phyloP scores from a whole-genome alignment of 2,113 vertebrate genomes.

The Apeltes quadracus region DNA sequence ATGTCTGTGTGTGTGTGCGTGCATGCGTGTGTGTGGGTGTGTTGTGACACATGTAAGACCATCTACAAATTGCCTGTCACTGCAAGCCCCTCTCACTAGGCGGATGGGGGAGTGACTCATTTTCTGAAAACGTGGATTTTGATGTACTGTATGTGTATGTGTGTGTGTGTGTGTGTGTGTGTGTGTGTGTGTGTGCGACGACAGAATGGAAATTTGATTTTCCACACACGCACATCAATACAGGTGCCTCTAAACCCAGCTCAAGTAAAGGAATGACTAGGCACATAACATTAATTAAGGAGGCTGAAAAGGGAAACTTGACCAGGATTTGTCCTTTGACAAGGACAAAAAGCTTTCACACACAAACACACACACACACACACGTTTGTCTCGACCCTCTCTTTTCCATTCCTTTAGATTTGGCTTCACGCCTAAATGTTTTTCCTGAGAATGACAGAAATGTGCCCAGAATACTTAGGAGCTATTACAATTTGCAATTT shows the following conservation, averaged over 20 bases:
- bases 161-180: not conserved
- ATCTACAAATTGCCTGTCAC: slow-evolving; percentile 73
- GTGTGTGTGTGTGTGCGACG: slow-evolving; percentile 13
- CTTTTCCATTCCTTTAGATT: slow-evolving; percentile 2
- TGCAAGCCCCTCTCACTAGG: slow-evolving; percentile 50
- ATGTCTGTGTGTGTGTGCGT: slow-evolving; percentile 24
- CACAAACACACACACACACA: not conserved
- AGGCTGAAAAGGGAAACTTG: not conserved
- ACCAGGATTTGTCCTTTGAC: slow-evolving; percentile 19
- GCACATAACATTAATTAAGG: slow-evolving; percentile 27
- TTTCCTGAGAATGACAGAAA: slow-evolving; percentile 13
- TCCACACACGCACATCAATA: slow-evolving; percentile 7
- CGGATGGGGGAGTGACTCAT: slow-evolving; percentile 64
- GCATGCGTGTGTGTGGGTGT: slow-evolving; percentile 42
- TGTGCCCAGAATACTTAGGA: slow-evolving; percentile 13
- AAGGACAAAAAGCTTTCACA: not conserved
- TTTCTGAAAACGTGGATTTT: slow-evolving; percentile 56
- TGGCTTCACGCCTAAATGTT: slow-evolving; percentile 17
- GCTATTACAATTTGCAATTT: not conserved
- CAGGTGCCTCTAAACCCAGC: slow-evolving; percentile 26
- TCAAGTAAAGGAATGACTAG: not conserved
- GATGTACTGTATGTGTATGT: slow-evolving; percentile 14
- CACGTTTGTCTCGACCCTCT: not conserved
- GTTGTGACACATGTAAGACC: slow-evolving; percentile 74
- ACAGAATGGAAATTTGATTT: slow-evolving; percentile 46